Evolutionary conservation across 2,113 vertebrate species (phyloP).

Genomic region (Craseonycteris thonglongyai): DNA sequence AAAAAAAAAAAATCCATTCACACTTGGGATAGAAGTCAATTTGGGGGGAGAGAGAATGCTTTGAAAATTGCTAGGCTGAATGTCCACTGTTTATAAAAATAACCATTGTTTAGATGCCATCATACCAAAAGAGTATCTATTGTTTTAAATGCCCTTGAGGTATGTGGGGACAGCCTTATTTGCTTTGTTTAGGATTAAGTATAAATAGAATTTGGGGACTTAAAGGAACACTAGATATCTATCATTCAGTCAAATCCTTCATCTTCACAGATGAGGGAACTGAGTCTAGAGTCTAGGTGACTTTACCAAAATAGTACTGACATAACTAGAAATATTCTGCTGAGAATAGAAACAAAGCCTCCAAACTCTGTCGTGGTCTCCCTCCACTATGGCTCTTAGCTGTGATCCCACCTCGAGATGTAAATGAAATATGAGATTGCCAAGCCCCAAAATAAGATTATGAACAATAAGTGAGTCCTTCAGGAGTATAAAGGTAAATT

Average conservation of each 20-base stretch:
- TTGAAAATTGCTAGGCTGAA: not conserved
- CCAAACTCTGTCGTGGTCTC: no score
- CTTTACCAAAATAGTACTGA: not conserved
- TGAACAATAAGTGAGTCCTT: not conserved
- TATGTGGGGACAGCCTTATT: not conserved
- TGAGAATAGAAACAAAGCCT: not conserved
- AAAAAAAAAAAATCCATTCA: not conserved
- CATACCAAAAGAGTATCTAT: not conserved
- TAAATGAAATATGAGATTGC: not conserved
- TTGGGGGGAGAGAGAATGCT: not conserved
- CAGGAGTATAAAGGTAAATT: not conserved
- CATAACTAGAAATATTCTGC: not conserved
- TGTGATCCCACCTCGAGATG: not conserved
- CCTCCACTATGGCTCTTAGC: not conserved
- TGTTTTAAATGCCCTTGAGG: not conserved
- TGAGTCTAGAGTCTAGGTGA: not conserved
- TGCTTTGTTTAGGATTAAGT: not conserved
- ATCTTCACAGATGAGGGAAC: not conserved
- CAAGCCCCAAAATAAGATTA: not conserved
- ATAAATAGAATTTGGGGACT: not conserved
- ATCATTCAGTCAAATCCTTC: not conserved
- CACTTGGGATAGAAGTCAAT: slow-evolving; percentile 10
- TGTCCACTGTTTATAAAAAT: not conserved
- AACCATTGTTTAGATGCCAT: not conserved
- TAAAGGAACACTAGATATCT: not conserved